Evolutionary conservation across 2,113 vertebrate genomes (phyloP).

Genomic region (Scytalopus superciliaris): DNA sequence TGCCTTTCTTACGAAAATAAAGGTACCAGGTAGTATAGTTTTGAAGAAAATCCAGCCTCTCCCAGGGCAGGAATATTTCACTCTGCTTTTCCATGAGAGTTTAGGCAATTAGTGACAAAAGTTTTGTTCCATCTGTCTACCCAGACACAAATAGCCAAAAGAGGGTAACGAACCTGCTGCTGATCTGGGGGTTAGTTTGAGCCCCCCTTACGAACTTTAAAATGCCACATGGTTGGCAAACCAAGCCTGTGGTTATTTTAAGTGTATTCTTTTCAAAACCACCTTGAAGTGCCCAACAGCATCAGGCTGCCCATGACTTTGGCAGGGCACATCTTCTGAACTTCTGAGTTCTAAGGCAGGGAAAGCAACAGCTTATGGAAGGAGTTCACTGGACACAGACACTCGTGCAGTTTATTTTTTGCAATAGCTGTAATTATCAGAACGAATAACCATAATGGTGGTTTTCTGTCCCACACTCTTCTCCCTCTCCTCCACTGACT

Average conservation of each 20-base stretch:
- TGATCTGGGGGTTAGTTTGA: not conserved
- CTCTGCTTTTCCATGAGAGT: not conserved
- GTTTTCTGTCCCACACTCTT: not conserved
- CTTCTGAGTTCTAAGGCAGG: not conserved
- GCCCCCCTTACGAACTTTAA: not conserved
- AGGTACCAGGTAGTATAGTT: not conserved
- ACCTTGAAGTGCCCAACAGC: not conserved
- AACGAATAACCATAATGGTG: not conserved
- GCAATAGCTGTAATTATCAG: not conserved
- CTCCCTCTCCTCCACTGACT: not conserved
- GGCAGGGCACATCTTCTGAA: not conserved
- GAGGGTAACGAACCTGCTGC: not conserved
- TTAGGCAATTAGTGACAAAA: not conserved
- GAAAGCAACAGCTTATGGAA: not conserved
- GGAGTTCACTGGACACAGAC: not conserved
- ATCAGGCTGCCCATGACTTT: not conserved
- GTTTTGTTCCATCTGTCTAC: not conserved
- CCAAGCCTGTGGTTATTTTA: not conserved
- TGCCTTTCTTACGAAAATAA: not conserved
- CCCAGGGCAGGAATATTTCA: not conserved
- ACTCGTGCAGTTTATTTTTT: not conserved
- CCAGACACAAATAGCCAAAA: not conserved
- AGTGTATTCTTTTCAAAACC: not conserved
- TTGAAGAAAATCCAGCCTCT: not conserved
- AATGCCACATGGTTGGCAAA: not conserved